Conservation (phyloP, 37 sponge, comb jelly and placozoan genomes). For the Cladorhizidae sp. region DNA sequence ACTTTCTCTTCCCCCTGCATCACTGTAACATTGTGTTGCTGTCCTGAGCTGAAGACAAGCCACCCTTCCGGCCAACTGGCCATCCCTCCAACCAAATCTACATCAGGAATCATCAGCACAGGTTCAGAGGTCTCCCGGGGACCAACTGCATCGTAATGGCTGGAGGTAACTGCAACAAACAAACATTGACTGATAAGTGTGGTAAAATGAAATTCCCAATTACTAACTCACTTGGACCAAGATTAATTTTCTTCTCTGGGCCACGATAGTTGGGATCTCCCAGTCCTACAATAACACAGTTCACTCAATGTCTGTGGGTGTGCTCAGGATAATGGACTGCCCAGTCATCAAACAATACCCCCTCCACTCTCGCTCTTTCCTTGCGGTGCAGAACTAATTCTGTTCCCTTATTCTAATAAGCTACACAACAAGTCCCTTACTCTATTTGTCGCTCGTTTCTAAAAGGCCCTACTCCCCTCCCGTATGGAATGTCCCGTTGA, state of each 20-base stretch:
- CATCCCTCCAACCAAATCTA: slow-evolving; percentile 15
- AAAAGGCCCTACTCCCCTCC: no score
- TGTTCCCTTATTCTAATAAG: no score
- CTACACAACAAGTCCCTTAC: no score
- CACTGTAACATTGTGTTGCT: neutral
- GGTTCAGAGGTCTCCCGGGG: slow-evolving; percentile 5
- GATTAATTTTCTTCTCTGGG: neutral
- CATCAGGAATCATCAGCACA: slow-evolving; percentile 15
- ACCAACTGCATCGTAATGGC: neutral
- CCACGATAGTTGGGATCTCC: neutral
- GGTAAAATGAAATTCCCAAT: neutral
- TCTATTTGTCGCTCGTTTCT: no score
- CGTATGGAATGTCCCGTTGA: no score
- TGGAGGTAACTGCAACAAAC: neutral
- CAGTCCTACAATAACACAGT: neutral
- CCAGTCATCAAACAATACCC: neutral
- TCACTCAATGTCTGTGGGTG: no score
- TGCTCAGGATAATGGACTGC: neutral
- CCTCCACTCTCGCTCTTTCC: no score
- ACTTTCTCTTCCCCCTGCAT: neutral
- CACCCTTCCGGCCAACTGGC: slow-evolving; percentile 8
- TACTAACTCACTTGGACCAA: neutral
- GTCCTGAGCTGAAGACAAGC: neutral
- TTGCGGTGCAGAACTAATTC: no score
- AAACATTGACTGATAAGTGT: neutral